phyloP scores from a whole-genome alignment of 2,888 invertebrate genomes.

The Spatulosminthurus flaviceps region DNA sequence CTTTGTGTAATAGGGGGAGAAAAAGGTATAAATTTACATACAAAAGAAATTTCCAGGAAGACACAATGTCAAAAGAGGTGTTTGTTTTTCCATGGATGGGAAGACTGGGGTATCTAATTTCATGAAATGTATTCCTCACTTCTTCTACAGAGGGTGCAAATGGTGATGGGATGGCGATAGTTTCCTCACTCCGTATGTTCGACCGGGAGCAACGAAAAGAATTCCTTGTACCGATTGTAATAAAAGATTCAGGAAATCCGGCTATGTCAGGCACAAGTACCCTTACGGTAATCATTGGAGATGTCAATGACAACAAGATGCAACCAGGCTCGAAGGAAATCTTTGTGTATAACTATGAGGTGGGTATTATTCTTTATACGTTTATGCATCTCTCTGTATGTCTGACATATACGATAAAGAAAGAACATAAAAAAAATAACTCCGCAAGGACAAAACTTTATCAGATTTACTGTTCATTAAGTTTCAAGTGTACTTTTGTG shows the following conservation, averaged over 20 bases:
- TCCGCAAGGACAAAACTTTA: not conserved
- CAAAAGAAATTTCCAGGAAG: too few species aligned
- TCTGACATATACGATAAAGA: too few species aligned
- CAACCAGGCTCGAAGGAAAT: conserved; percentile 95
- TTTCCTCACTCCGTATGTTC: conserved; percentile 91
- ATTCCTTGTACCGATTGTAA: conserved; percentile 95
- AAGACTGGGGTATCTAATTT: too few species aligned
- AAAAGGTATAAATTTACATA: too few species aligned
- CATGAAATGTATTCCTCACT: conserved; percentile 29
- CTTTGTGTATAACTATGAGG: conserved; percentile 93
- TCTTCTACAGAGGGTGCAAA: conserved; percentile 85
- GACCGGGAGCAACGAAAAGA: conserved; percentile 96
- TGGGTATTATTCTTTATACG: conserved; percentile 63
- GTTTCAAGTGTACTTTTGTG: not conserved
- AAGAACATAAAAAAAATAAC: too few species aligned
- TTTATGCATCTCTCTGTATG: not conserved
- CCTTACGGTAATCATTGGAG: conserved; percentile 88
- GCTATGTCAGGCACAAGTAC: conserved; percentile 96
- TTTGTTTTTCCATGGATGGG: too few species aligned
- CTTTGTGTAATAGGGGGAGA: too few species aligned
- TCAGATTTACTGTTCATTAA: not conserved
- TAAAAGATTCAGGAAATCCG: conserved; percentile 96
- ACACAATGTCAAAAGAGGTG: too few species aligned
- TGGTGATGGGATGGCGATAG: conserved; percentile 96
- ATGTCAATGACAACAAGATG: conserved; percentile 94